Base-by-base conservation (phyloP, 1,140 invertebrate species). In the Leptoteleia sp. region DNA sequence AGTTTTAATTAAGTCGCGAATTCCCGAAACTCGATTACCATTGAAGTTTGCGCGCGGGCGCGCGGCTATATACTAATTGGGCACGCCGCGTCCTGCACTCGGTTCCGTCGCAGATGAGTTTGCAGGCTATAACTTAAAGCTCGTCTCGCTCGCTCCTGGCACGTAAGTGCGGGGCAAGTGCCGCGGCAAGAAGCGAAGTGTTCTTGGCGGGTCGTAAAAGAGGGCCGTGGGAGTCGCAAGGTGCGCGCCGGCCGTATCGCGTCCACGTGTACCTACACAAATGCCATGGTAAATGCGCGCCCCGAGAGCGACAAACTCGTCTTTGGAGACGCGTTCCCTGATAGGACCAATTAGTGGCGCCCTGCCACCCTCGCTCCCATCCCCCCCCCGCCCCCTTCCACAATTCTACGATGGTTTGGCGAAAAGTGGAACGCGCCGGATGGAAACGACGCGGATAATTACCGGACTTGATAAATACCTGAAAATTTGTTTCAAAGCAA, bases 341-440 rank as follows among this genome's bases (percentile, higher is more conserved):
- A 79, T 80, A 71, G 67, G 75, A 80, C 83, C 81, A 84, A 84
- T 83, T 84, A 84, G 76, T 80, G 70, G 55, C 42, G 47, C 71
- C 54, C 57, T 64, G 37, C 42, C 47, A 47, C 70, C 40, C 9
- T 38, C 25, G 17, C 47, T 57, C n/a, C n/a, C n/a, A n/a, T n/a
- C n/a, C n/a, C n/a, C n/a, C n/a, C n/a, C n/a, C n/a, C n/a, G n/a
- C n/a, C n/a, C n/a, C n/a, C n/a, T n/a, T n/a, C n/a, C n/a, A n/a
- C n/a, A n/a, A n/a, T n/a, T n/a, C n/a, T n/a, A n/a, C n/a, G n/a
- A n/a, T n/a, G 22, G 25, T 54, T 57, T 55, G n/a, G 9, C 45
- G 55, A 57, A 57, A 55, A 75, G 12, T 57, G 33, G 45, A 35
- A 8, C 13, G 17, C 13, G 0, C 17, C 11, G 31, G 29, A 52